Evolutionary conservation across 1,140 invertebrate genomes (phyloP), one percentile per base, ranked within the genome.

Genomic region (Elymnias hypermnestra): DNA sequence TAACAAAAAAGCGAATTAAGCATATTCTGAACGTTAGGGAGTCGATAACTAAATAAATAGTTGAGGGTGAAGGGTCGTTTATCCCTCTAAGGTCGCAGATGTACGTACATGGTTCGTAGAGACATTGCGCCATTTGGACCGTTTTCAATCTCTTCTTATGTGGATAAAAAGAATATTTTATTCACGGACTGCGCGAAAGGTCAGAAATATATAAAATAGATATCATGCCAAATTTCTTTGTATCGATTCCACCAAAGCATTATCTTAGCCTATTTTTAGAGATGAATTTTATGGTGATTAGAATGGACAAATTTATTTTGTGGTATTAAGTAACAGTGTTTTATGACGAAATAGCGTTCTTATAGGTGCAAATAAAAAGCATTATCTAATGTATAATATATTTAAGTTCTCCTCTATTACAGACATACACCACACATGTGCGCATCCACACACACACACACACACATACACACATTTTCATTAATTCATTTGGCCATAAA

Each of bases 21-120:
- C 52, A 56, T 63, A 68, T 72, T 72, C 59, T 53, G 66, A 62
- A 64, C 66, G 3, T 53, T 62, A 33, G 36, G 53, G 57, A 67
- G 73, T 72, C 70, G 63, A 73, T 78, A 71, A 48, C 57, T 60
- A 72, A 63, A 73, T 75, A 77, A 81, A 81, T 68, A 69, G 61
- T 58, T 60, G 56, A 55, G 71, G 70, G 62, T 66, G 58, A 63
- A 52, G 38, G 43, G 37, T 54, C 53, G 59, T 59, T 64, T 54
- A 50, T 51, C 47, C 53, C 55, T 46, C 51, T 55, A 68, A 64
- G 58, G 60, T 64, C 72, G 56, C 72, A 76, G 64, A 81, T 75
- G 67, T 68, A 63, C 62, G 50, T 50, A 57, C 36, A 52, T 38
- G 22, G 37, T 43, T 40, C 23, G 36, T 33, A 14, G 52, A 48